These are phyloP conservation scores for Caretta caretta DNA, from an alignment of 2,113 vertebrate genomes.

Conservation along the genomic window DNA sequence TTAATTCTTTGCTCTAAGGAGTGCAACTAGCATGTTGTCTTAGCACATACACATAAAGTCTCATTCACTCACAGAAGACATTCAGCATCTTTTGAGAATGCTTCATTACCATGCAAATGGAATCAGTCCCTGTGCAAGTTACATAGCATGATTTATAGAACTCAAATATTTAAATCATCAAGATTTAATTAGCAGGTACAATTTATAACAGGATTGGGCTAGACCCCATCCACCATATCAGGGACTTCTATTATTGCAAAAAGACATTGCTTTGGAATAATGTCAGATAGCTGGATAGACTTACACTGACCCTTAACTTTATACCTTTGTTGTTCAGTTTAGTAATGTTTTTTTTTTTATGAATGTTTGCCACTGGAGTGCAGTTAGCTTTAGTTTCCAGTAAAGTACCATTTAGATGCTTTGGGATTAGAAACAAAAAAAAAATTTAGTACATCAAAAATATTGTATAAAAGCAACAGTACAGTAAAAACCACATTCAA, in stretches of 20 bases:
- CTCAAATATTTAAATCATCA: background rate
- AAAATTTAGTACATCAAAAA: constrained; percentile 33
- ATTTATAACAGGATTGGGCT: background rate
- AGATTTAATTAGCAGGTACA: background rate
- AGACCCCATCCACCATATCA: background rate
- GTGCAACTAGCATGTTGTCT: background rate
- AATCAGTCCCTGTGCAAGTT: background rate
- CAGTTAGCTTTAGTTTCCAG: constrained; percentile 51
- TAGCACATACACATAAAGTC: background rate
- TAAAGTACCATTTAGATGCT: constrained; percentile 53
- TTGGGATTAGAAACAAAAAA: constrained; percentile 33
- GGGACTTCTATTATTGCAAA: background rate
- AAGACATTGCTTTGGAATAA: constrained; percentile 22
- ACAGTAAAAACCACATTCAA: constrained; percentile 5
- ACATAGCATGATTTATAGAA: background rate
- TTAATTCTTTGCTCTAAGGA: constrained; percentile 6
- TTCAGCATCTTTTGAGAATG: constrained; percentile 16
- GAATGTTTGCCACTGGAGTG: constrained; percentile 45
- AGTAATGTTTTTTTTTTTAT: constrained; percentile 32
- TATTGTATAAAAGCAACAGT: constrained; percentile 26
- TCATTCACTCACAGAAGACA: background rate
- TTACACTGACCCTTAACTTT: background rate
- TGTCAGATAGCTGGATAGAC: background rate
- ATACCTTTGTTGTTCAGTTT: background rate
- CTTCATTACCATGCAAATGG: background rate